phyloP scores from a whole-genome alignment of 2,797 vertebrate species.

The Chelon auratus region DNA sequence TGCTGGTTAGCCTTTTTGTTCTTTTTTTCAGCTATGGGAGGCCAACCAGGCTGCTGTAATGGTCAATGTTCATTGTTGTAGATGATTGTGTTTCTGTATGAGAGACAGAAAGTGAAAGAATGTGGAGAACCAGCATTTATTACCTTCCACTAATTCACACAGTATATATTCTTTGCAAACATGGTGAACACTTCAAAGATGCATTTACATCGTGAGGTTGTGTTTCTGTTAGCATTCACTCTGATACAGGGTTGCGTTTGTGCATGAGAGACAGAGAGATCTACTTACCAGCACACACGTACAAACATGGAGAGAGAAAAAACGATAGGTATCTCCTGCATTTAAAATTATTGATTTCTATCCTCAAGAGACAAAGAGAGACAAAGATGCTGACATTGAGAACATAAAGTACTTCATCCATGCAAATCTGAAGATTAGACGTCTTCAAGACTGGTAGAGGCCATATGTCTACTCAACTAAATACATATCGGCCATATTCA shows the following conservation, averaged over 20 bases:
- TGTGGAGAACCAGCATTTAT: background rate
- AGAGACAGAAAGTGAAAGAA: conserved; percentile 8
- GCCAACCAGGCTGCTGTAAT: conserved; percentile 37
- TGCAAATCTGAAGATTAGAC: conserved; percentile 3
- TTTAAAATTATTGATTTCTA: background rate
- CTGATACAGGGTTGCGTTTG: background rate
- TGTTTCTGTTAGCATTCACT: background rate
- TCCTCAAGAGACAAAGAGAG: background rate
- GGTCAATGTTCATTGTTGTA: conserved; percentile 15
- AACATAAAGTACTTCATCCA: background rate
- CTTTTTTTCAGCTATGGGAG: conserved; percentile 39
- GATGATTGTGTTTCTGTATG: conserved; percentile 25
- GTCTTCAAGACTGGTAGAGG: background rate
- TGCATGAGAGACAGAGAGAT: no score
- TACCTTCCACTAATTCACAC: background rate
- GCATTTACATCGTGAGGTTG: no score
- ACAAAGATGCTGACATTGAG: conserved; percentile 2
- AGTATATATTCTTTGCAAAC: background rate
- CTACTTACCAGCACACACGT: background rate
- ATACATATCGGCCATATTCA: background rate
- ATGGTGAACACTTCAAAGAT: background rate
- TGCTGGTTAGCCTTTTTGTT: conserved; percentile 71
- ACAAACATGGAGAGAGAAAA: no score
- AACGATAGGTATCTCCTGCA: no score
- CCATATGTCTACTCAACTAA: background rate